Evolutionary conservation across 2,888 invertebrate genomes (phyloP).

Genomic region (Stenurella melanura): DNA sequence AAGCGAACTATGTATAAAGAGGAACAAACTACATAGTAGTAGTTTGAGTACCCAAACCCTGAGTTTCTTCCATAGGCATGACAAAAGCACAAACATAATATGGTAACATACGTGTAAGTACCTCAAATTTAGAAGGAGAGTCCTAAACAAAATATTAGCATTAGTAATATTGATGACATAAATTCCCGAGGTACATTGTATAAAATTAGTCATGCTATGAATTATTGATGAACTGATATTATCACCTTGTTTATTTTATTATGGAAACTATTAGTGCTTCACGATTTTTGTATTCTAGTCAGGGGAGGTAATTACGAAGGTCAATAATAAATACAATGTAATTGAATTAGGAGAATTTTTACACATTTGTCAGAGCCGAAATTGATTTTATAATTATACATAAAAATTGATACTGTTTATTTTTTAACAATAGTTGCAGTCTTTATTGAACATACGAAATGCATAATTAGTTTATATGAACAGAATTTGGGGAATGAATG

Average conservation of each 20-base stretch:
- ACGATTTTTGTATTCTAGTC: background rate
- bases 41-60: background rate
- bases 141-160: slow-evolving; percentile 30
- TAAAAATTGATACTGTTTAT: background rate
- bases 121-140: slow-evolving; percentile 29
- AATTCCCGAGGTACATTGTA: background rate
- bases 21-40: background rate
- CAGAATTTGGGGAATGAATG: too few species aligned
- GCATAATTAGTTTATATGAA: too few species aligned
- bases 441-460: too few species aligned
- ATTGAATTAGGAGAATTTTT: background rate
- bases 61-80: background rate
- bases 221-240: slow-evolving; percentile 2
- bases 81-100: slow-evolving; percentile 36
- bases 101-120: slow-evolving; percentile 32
- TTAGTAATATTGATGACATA: slow-evolving; percentile 4
- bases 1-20: background rate
- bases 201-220: background rate
- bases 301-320: background rate
- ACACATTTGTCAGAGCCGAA: background rate
- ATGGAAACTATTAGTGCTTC: background rate
- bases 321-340: background rate
- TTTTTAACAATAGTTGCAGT: background rate
- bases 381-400: background rate
- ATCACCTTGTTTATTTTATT: background rate